These are phyloP conservation scores for Phrynosoma platyrhinos DNA, from an alignment of 2,113 vertebrate species.

Conservation along the genomic window DNA sequence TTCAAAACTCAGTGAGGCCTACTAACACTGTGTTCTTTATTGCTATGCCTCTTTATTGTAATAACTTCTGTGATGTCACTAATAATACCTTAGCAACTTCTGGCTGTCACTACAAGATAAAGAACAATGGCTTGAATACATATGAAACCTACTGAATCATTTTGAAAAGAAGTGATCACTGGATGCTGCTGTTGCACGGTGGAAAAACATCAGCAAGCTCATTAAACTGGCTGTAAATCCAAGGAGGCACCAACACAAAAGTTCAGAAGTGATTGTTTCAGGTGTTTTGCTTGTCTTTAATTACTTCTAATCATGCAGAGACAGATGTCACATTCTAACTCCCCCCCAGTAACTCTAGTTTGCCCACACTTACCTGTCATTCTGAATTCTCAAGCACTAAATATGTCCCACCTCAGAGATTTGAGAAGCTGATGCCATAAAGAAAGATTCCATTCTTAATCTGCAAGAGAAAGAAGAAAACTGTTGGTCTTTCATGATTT, in stretches of 20 bases:
- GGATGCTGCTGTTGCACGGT: conserved; percentile 63
- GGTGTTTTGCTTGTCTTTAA: conserved; percentile 49
- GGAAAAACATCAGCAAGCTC: conserved; percentile 56
- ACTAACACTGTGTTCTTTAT: too few relatives aligned
- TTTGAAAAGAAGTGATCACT: conserved; percentile 43
- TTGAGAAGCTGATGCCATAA: not conserved
- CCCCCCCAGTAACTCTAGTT: not conserved
- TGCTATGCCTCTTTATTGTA: too few relatives aligned
- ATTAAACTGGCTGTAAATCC: conserved; percentile 67
- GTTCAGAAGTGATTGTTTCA: conserved; percentile 54
- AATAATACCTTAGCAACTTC: conserved; percentile 21
- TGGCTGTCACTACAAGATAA: conserved; percentile 27
- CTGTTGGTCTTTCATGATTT: not conserved
- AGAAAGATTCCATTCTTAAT: conserved; percentile 30
- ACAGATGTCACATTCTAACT: not conserved
- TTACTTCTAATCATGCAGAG: conserved; percentile 44
- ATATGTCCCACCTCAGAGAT: not conserved
- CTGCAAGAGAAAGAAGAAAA: not conserved
- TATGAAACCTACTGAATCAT: conserved; percentile 33
- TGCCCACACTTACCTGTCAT: conserved; percentile 17
- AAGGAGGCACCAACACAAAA: conserved; percentile 50
- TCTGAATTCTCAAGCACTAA: conserved; percentile 50
- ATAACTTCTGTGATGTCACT: not conserved
- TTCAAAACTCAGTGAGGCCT: conserved; percentile 36
- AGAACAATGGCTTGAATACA: conserved; percentile 33